A percentile compares a stretch with the other conserved stretches of the same genome.
Evolutionary conservation across 2,113 vertebrate species (phyloP).

Genomic region (Dolichallabes microphthalmus): DNA sequence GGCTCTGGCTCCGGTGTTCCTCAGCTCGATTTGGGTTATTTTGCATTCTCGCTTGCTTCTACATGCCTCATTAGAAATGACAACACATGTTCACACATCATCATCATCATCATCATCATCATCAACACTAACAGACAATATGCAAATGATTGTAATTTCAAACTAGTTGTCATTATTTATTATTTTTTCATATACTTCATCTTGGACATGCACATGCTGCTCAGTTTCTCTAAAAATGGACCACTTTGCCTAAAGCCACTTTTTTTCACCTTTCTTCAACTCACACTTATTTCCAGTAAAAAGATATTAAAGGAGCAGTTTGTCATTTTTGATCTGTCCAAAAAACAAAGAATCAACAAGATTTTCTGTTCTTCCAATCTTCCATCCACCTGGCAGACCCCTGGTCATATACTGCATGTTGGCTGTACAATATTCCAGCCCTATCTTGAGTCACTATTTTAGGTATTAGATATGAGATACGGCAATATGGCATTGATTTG

Average conservation of each 20-base stretch:
- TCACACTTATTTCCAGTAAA: neutral
- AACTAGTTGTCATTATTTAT: neutral
- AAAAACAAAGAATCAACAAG: neutral
- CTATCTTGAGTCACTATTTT: neutral
- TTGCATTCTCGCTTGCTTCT: neutral
- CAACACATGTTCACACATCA: neutral
- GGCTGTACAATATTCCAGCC: neutral
- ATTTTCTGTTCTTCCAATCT: neutral
- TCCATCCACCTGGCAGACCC: too few species aligned
- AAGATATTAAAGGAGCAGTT: conserved; percentile 8
- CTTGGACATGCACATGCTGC: neutral
- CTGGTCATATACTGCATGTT: neutral
- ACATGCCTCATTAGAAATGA: neutral
- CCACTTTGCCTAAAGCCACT: neutral
- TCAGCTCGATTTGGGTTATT: neutral
- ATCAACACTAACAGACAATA: conserved; percentile 3
- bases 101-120: conserved; percentile 5
- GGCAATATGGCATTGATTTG: neutral
- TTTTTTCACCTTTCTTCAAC: neutral
- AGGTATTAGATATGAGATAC: too few species aligned
- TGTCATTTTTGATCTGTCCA: neutral
- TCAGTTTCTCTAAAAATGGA: neutral
- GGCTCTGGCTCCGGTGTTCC: neutral
- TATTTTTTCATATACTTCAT: neutral
- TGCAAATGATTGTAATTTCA: conserved; percentile 26